Evolutionary conservation across 2,888 invertebrate genomes (phyloP).

Genomic region (Melieria omissa): DNA sequence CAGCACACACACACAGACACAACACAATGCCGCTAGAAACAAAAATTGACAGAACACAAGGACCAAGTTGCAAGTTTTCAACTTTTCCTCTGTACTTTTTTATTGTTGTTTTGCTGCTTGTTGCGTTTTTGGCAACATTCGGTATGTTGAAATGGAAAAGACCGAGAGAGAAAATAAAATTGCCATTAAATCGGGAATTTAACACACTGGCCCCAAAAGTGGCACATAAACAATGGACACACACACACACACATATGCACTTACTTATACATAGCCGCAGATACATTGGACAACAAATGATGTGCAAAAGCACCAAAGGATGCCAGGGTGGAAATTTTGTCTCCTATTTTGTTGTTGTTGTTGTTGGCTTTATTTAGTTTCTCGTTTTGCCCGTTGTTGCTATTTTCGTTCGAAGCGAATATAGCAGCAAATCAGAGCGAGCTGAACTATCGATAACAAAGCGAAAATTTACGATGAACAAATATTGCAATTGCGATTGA

Average conservation of each 20-base stretch:
- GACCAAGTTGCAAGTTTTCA: background rate
- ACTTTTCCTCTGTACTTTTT: background rate
- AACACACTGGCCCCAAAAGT: constrained; percentile 43
- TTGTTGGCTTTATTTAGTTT: background rate
- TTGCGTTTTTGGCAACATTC: too few species aligned
- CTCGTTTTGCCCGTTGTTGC: background rate
- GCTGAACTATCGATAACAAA: constrained; percentile 46
- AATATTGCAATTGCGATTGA: constrained; percentile 54
- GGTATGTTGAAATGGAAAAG: too few species aligned
- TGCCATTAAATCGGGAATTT: constrained; percentile 50
- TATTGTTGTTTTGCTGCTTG: too few species aligned
- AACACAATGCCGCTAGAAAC: background rate
- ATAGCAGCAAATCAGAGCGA: constrained; percentile 23
- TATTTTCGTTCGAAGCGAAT: background rate
- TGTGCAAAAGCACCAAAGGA: constrained; percentile 1
- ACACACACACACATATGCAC: background rate
- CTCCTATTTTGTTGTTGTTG: too few species aligned
- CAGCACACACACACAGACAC: too few species aligned
- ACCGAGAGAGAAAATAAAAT: constrained; percentile 49
- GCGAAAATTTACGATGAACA: constrained; percentile 57
- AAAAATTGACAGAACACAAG: background rate
- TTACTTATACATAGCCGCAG: background rate
- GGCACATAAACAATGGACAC: constrained; percentile 52
- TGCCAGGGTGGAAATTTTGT: too few species aligned
- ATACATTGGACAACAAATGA: background rate